Evolutionary conservation across 2,888 invertebrate species (phyloP), one percentile per base, ranked within the genome.

Genomic region (Mythimna vitellina): DNA sequence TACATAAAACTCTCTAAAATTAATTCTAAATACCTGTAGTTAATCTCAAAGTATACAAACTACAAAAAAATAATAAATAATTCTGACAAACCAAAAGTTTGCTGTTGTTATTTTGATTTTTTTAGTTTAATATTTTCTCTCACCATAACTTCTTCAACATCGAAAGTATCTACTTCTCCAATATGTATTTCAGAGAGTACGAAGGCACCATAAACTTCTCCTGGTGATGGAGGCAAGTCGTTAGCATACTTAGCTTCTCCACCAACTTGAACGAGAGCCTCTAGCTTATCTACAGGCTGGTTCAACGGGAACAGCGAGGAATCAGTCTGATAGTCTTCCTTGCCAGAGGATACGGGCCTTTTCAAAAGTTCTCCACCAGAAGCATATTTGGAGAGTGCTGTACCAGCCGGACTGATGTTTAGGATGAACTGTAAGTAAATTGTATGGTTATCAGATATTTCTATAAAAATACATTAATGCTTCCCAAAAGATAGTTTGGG

Each of bases 201-300:
- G 81, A 98, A 97, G 0, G 97, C 97, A 3, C 96, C 98, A 88
- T 97, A 97, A 9, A 98, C 96, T 90, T 98, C 97, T 83, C 97
- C 96, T 0, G 94, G 94, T 20, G 92, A 86, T 0, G 96, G 92
- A 3, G 97, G 97, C 46, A 97, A 90, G 82, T 98, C 98, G 84
- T 97, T 97, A 1, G 96, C 94, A 88, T 97, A 98, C 82, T 96
- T 94, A 0, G 97, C 98, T 87, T 98, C 97, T 0, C 98, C 98
- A 42, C 97, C 25, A 93, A 61, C 96, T 96, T 97, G 97, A n/a
- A 95, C 94, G 10, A 89, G 64, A 0, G 90, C 94, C 89, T 98
- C 98, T 1, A 97, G 82, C 91, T 98, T 98, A 0, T 96, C 95
- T 7, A 98, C 90, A 0, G 98, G 97, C 88, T 98, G 91, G 85